A percentile compares a stretch with the other conserved stretches of the same genome.
phyloP scores from a whole-genome alignment of 2,888 invertebrate species.

The Latrodectus hesperus region DNA sequence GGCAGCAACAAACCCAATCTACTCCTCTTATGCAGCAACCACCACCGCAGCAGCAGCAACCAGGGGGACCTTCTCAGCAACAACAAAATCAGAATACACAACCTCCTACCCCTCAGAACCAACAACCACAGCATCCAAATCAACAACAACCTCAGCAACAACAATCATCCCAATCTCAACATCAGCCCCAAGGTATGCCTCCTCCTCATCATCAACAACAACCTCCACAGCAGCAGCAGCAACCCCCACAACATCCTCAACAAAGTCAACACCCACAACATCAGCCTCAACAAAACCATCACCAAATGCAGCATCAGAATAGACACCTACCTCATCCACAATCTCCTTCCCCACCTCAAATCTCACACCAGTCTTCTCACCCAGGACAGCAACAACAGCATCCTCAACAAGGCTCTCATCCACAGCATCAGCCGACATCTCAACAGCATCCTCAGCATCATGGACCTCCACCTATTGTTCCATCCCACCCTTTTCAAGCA shows the following conservation, averaged over 20 bases:
- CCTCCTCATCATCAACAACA: conserved; percentile 51
- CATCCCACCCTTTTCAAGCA: conserved; percentile 60
- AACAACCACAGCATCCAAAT: conserved; percentile 52
- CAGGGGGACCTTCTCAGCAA: conserved; percentile 1
- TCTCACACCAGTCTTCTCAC: conserved; percentile 59
- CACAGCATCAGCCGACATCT: neutral
- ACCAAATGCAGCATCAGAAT: conserved; percentile 59
- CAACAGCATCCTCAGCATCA: conserved; percentile 43
- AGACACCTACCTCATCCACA: conserved; percentile 60
- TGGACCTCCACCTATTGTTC: conserved; percentile 55
- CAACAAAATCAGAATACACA: conserved; percentile 11
- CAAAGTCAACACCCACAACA: conserved; percentile 52
- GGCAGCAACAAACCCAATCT: conserved; percentile 22
- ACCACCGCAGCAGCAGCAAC: conserved; percentile 28
- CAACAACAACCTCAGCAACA: conserved; percentile 36
- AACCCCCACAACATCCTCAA: conserved; percentile 38
- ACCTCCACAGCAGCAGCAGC: conserved; percentile 44
- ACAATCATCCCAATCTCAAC: conserved; percentile 15
- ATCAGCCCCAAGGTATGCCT: conserved; percentile 32
- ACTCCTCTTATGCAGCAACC: conserved; percentile 48
- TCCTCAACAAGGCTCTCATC: conserved; percentile 25
- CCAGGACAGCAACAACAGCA: conserved; percentile 28
- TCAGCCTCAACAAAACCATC: conserved; percentile 42
- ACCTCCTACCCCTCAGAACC: conserved; percentile 23
- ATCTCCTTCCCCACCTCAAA: conserved; percentile 60